phyloP scores from a whole-genome alignment of 2,797 vertebrate genomes.

The Halcyon leucocephala region DNA sequence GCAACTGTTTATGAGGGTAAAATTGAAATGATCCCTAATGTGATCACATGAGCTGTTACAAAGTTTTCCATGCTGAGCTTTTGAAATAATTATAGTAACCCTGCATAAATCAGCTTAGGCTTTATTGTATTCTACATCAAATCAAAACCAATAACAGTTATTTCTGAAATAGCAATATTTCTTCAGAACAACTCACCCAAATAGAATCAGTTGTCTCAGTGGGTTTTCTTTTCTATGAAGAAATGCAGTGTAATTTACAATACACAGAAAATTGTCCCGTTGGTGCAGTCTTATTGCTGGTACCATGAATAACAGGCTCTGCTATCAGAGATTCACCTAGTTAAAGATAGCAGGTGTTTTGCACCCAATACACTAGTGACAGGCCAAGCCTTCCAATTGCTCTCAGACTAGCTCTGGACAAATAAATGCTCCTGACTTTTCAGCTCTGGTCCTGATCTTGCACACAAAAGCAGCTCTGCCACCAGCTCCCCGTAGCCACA shows the following conservation, averaged over 20 bases:
- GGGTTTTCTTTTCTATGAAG: background rate
- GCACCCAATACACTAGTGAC: background rate
- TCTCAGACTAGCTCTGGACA: background rate
- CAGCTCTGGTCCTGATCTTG: background rate
- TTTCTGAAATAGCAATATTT: slow-evolving; percentile 28
- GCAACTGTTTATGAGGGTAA: slow-evolving; percentile 30
- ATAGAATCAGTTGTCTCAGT: slow-evolving; percentile 26
- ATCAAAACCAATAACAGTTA: slow-evolving; percentile 25
- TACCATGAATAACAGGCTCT: background rate
- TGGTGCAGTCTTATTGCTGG: background rate
- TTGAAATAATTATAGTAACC: slow-evolving; percentile 60
- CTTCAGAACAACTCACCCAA: slow-evolving; percentile 17
- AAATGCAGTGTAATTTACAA: background rate
- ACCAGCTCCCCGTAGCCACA: background rate
- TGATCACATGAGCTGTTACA: slow-evolving; percentile 34
- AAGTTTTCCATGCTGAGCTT: slow-evolving; percentile 52
- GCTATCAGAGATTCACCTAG: background rate
- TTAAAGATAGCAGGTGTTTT: background rate
- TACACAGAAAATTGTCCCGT: background rate
- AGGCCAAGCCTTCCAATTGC: background rate
- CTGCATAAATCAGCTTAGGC: background rate
- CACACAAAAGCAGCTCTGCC: background rate
- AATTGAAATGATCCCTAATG: slow-evolving; percentile 42
- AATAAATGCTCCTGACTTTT: background rate
- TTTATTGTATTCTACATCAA: slow-evolving; percentile 44